phyloP scores from a whole-genome alignment of 2,113 vertebrate genomes.

The Dermatemys mawii region DNA sequence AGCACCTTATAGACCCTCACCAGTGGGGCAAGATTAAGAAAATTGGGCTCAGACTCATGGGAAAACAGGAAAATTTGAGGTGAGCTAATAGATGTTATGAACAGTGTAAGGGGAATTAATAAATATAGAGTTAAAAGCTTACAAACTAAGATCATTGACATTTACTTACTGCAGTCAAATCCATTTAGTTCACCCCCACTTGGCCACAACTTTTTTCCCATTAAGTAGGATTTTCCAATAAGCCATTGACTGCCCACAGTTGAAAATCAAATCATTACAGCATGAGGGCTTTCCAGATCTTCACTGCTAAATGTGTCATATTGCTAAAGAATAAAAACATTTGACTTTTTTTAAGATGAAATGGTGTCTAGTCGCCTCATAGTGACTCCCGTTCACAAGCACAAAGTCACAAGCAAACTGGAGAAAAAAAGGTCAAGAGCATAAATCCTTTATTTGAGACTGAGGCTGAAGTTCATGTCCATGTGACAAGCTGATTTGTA shows the following conservation, averaged over 20 bases:
- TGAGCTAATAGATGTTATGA: neutral
- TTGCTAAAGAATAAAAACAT: neutral
- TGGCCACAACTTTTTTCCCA: accelerated
- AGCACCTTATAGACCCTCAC: too few species aligned
- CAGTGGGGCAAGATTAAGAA: neutral
- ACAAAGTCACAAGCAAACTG: slow-evolving; percentile 71
- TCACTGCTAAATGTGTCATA: neutral
- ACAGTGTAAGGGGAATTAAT: neutral
- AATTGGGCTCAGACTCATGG: neutral
- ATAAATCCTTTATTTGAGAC: slow-evolving; percentile 66
- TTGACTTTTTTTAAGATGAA: slow-evolving; percentile 43
- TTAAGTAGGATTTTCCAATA: slow-evolving; percentile 2
- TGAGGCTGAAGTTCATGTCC: slow-evolving; percentile 60
- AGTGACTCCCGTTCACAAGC: slow-evolving; percentile 39
- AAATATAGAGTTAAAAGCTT: neutral
- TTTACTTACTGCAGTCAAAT: neutral
- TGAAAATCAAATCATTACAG: neutral
- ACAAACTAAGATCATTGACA: neutral
- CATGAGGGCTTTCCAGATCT: slow-evolving; percentile 14
- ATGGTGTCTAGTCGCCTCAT: slow-evolving; percentile 39
- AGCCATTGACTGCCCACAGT: neutral
- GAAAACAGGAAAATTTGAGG: neutral
- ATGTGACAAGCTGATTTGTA: slow-evolving; percentile 72
- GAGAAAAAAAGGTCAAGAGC: slow-evolving; percentile 46
- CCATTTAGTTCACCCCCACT: neutral